Percentiles rank a stretch among this genome's conserved stretches.
Conservation (phyloP, 2,113 vertebrate genomes). For the Nesoenas mayeri region DNA sequence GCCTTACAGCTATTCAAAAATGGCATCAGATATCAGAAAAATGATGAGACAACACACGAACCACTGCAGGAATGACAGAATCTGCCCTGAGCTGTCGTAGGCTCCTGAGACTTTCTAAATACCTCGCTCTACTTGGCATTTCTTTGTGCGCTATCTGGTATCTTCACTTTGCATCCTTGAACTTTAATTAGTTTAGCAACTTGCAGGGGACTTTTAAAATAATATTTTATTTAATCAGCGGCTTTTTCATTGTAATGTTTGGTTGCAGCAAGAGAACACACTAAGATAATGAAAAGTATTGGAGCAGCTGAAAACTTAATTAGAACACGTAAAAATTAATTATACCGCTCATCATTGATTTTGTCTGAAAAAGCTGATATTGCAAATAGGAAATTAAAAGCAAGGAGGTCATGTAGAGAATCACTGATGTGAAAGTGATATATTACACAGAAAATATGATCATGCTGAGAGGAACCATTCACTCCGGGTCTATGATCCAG, state of each 20-base stretch:
- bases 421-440: not conserved
- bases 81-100: not conserved
- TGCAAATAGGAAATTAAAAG: constrained; percentile 62
- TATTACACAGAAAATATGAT: not conserved
- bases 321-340: constrained; percentile 67
- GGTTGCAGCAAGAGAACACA: not conserved
- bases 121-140: not conserved
- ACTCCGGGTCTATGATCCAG: not conserved
- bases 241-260: not conserved
- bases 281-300: constrained; percentile 44
- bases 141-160: not conserved
- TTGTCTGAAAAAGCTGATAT: constrained; percentile 55
- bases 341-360: constrained; percentile 37
- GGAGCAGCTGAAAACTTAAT: constrained; percentile 60
- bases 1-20: not conserved
- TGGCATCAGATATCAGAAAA: not conserved
- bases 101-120: not conserved
- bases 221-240: constrained; percentile 39
- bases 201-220: not conserved
- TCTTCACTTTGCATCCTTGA: not conserved
- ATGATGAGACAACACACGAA: not conserved
- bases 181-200: constrained; percentile 45
- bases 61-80: not conserved
- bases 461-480: not conserved
- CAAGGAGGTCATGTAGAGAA: constrained; percentile 35